Percentiles rank a stretch among this genome's conserved stretches.
Conservation (phyloP, 1,140 invertebrate genomes). For the Wasmannia auropunctata region DNA sequence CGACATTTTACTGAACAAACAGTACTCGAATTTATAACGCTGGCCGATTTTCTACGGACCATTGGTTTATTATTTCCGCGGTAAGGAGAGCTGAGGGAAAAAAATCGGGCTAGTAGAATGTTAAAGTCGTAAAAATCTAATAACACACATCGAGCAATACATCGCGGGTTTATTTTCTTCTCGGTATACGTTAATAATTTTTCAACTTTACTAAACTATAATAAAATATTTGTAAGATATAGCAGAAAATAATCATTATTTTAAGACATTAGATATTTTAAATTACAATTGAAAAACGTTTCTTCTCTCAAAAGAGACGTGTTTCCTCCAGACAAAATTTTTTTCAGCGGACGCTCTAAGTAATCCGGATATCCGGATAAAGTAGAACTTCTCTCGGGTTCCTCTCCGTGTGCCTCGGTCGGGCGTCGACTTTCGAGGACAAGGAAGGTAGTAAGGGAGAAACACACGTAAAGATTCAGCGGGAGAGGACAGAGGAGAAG, state of each 20-base stretch:
- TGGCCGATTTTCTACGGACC: conserved; percentile 52
- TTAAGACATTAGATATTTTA: not conserved
- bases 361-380: conserved; percentile 43
- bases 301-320: not conserved
- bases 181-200: not conserved
- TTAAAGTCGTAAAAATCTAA: conserved; percentile 1
- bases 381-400: conserved; percentile 2
- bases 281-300: not conserved
- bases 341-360: not conserved
- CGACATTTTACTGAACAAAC: conserved; percentile 56
- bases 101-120: conserved; percentile 17
- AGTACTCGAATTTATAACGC: conserved; percentile 44
- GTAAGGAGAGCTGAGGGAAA: conserved; percentile 6
- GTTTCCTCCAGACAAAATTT: not conserved
- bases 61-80: conserved; percentile 52
- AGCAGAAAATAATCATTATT: not conserved
- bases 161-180: not conserved
- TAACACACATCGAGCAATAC: not conserved
- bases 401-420: not conserved
- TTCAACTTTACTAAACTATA: not conserved
- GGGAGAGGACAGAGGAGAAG: not conserved
- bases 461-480: not conserved
- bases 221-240: not conserved
- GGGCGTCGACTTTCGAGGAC: conserved; percentile 38
- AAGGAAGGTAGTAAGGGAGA: not conserved